Evolutionary conservation across 2,888 invertebrate species (phyloP).

Genomic region (Aphodius granarius): DNA sequence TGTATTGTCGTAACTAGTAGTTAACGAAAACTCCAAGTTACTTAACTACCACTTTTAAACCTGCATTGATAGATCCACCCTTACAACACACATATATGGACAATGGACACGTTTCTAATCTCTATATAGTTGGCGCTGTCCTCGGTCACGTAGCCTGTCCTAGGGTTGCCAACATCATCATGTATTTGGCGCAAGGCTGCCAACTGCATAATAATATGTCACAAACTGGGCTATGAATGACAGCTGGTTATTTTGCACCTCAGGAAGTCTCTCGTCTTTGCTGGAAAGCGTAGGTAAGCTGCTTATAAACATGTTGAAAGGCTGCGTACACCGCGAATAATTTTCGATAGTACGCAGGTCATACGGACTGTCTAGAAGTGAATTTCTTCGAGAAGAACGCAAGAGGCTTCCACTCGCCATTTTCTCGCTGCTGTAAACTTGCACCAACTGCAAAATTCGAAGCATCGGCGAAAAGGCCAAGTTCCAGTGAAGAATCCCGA

Average conservation of each 20-base stretch:
- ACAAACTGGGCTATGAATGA: not conserved
- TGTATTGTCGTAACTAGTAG: no score
- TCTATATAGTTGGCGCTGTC: no score
- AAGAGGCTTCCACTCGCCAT: not conserved
- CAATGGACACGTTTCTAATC: no score
- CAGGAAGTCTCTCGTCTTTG: not conserved
- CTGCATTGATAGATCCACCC: no score
- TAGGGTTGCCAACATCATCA: no score
- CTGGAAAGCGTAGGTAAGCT: not conserved
- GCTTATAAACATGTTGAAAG: not conserved
- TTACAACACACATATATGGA: no score
- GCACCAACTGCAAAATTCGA: not conserved
- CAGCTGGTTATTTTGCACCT: not conserved
- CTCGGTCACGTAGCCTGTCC: no score
- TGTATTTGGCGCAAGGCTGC: no score
- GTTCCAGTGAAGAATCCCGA: not conserved
- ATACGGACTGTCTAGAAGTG: not conserved
- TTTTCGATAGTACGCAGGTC: not conserved
- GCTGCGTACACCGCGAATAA: not conserved
- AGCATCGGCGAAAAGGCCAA: not conserved
- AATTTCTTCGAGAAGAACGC: conserved; percentile 1
- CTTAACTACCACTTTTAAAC: no score
- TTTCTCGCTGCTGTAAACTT: not conserved
- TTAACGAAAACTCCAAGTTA: no score
- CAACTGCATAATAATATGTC: no score